Conservation (phyloP, 2,113 vertebrate genomes). For the Hiodon tergisus region DNA sequence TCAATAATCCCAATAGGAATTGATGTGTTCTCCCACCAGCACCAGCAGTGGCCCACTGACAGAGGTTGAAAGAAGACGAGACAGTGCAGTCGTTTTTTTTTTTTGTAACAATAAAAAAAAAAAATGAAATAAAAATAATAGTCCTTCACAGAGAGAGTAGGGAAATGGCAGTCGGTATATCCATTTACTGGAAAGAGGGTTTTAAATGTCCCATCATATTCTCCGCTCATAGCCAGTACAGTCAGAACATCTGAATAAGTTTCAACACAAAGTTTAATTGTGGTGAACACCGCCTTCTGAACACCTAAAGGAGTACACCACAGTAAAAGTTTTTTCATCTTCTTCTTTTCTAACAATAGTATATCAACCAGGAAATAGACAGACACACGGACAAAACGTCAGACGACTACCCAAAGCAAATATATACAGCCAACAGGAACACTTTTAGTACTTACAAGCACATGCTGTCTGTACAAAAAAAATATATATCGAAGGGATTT, state of each 20-base stretch:
- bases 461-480: conserved; percentile 44
- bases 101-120: too few relatives aligned
- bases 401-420: conserved; percentile 36
- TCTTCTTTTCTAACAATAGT: conserved; percentile 41
- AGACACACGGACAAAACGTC: conserved; percentile 41
- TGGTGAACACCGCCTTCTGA: conserved; percentile 16
- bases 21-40: too few relatives aligned
- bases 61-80: too few relatives aligned
- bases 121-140: too few relatives aligned
- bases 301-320: conserved; percentile 32
- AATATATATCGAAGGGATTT: conserved; percentile 28
- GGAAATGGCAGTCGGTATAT: background rate
- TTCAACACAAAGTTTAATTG: conserved; percentile 7
- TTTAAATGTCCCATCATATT: background rate
- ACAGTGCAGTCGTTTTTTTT: too few relatives aligned
- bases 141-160: too few relatives aligned
- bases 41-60: too few relatives aligned
- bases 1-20: background rate
- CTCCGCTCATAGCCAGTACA: conserved; percentile 1
- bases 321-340: conserved; percentile 45
- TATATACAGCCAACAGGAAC: conserved; percentile 46
- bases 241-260: conserved; percentile 12
- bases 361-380: conserved; percentile 41
- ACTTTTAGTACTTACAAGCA: conserved; percentile 34
- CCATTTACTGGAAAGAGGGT: background rate